phyloP scores from a whole-genome alignment of 2,888 invertebrate genomes.

The Aelia acuminata region DNA sequence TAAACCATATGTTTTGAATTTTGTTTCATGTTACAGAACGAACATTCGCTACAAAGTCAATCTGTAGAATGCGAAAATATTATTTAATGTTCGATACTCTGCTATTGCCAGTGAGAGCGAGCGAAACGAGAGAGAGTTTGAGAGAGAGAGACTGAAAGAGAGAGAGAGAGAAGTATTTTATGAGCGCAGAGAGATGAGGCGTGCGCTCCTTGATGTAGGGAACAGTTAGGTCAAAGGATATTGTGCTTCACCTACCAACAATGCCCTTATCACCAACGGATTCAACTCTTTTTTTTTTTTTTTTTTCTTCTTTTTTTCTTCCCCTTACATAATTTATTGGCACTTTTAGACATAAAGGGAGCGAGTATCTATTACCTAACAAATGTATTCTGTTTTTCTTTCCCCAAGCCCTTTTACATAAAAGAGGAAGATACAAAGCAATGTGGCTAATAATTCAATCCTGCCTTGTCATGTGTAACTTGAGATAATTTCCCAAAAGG shows the following conservation, averaged over 20 bases:
- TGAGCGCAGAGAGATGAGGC: background rate
- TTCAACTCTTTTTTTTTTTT: constrained; percentile 11
- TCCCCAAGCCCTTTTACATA: background rate
- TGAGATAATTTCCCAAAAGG: background rate
- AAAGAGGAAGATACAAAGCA: background rate
- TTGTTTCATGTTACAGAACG: too few species aligned
- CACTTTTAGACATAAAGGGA: constrained; percentile 39
- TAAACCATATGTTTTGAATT: too few species aligned
- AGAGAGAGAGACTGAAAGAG: background rate
- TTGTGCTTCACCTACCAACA: background rate
- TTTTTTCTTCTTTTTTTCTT: background rate
- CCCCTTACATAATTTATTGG: constrained; percentile 25
- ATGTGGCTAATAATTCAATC: constrained; percentile 10
- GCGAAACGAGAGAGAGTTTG: too few species aligned
- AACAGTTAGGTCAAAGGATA: background rate
- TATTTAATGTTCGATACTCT: too few species aligned
- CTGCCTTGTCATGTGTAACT: background rate
- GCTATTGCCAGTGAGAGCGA: too few species aligned
- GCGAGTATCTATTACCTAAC: constrained; percentile 9
- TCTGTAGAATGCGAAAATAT: too few species aligned
- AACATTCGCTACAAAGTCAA: too few species aligned
- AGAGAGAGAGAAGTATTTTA: background rate
- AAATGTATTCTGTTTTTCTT: constrained; percentile 35
- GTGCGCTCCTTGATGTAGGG: background rate
- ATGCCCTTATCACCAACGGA: background rate